Base-by-base conservation (phyloP, 2,113 vertebrate species). In the Onychorhynchus coronatus region DNA sequence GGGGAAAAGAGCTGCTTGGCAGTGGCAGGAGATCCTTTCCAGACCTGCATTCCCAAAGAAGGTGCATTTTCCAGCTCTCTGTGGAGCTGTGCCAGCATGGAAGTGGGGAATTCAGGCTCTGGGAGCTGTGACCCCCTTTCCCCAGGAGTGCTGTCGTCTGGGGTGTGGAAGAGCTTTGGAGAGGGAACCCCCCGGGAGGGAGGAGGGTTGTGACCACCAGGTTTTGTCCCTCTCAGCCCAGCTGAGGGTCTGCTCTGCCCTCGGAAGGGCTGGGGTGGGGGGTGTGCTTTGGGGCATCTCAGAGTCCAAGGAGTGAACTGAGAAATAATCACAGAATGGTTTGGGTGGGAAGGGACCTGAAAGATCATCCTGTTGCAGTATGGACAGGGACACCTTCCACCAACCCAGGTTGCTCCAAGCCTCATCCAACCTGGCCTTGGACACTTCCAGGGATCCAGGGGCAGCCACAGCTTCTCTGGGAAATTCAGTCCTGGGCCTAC, bases 1-100 rank as follows among this genome's bases (percentile, higher is more conserved):
- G 67, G 71, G 47, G 52, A 41, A 53, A 89, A 80, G n/a, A 28
- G 81, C 62, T 76, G 58, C 63, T 80, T 79, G 84, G 67, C 63
- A 66, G 85, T 50, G 81, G 63, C 72, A 55, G 88, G 58, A 89
- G 77, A 91, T 80, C 72, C 85, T 89, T 95, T 91, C 88, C 85
- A 91, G 93, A 74, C 33, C 50, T 46, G 14, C n/a, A 55, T 73
- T 88, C 67, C 67, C 58, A 53, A 67, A 62, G 47, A 42, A 59
- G 75, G 20, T 56, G 62, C 42, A 52, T 81, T 85, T 50, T 42
- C 22, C 52, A 78, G 37, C 24, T 52, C 52, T 74, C 46, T 67
- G 23, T 24, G 75, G 61, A 79, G 79, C 62, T 85, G 23, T 67
- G 53, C 66, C 84, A 91, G 47, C n/a, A 5, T 79, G 73, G 58